Evolutionary conservation across 2,113 vertebrate species (phyloP).

Genomic region (Oncorhynchus nerka): DNA sequence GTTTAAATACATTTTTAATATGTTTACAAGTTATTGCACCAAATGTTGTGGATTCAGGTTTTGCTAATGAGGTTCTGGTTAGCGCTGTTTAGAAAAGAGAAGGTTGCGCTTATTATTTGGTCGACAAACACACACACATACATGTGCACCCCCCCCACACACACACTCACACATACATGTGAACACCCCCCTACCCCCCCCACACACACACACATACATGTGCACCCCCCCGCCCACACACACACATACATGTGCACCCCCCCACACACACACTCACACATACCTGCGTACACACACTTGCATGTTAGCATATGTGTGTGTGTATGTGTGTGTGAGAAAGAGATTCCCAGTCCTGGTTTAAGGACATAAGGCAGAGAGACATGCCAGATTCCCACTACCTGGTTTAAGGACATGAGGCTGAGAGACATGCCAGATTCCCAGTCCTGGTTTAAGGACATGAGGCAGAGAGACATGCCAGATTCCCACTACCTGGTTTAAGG

Average conservation of each 20-base stretch:
- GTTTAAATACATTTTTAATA: slow-evolving; percentile 73
- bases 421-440: not conserved
- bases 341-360: not conserved
- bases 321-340: not conserved
- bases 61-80: slow-evolving; percentile 57
- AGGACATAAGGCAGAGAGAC: too few species aligned
- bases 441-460: too few species aligned
- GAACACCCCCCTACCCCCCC: too few species aligned
- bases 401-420: too few species aligned
- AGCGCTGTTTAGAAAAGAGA: slow-evolving; percentile 38
- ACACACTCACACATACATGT: not conserved
- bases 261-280: too few species aligned
- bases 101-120: slow-evolving; percentile 15
- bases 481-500: too few species aligned
- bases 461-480: too few species aligned
- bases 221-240: too few species aligned
- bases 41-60: slow-evolving; percentile 61
- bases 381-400: too few species aligned
- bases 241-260: too few species aligned
- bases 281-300: not conserved
- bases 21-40: slow-evolving; percentile 70
- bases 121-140: not conserved
- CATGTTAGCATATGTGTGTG: not conserved
- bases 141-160: too few species aligned
- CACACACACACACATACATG: too few species aligned